phyloP scores from a whole-genome alignment of 2,113 vertebrate genomes.

The Aphelocoma coerulescens region DNA sequence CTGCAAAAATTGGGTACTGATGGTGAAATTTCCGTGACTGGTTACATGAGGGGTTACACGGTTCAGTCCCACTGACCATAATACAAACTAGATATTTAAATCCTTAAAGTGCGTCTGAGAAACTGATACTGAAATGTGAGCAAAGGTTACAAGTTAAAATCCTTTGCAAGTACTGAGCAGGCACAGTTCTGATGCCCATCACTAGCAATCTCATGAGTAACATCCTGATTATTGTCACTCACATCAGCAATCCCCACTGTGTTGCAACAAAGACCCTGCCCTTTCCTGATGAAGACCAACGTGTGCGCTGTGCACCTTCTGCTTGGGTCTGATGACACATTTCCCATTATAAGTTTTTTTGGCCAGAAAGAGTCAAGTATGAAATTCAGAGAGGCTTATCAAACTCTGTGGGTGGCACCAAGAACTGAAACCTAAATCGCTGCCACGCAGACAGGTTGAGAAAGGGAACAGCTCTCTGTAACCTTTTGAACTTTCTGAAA shows the following conservation, averaged over 20 bases:
- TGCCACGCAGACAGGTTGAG: not conserved
- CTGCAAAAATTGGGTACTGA: not conserved
- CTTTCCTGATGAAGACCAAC: not conserved
- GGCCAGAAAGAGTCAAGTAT: not conserved
- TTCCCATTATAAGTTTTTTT: not conserved
- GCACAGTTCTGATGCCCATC: not conserved
- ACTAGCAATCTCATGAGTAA: not conserved
- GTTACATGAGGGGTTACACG: not conserved
- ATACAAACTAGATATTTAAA: not conserved
- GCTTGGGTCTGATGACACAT: not conserved
- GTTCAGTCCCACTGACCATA: not conserved
- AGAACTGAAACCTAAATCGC: not conserved
- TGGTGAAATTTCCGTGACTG: not conserved
- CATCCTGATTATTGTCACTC: not conserved
- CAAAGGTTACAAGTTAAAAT: not conserved
- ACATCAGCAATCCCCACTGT: not conserved
- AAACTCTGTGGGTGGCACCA: not conserved
- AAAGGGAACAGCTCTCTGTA: constrained; percentile 6
- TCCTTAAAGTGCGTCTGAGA: not conserved
- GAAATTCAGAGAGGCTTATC: not conserved
- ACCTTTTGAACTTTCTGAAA: constrained; percentile 61
- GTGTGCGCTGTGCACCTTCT: not conserved
- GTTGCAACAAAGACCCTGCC: not conserved
- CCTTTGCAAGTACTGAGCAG: not conserved
- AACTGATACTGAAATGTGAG: not conserved